Evolutionary conservation across 2,113 vertebrate genomes (phyloP), one percentile per base, ranked within the genome.

Genomic region (Hypocryptadius cinnamomeus): DNA sequence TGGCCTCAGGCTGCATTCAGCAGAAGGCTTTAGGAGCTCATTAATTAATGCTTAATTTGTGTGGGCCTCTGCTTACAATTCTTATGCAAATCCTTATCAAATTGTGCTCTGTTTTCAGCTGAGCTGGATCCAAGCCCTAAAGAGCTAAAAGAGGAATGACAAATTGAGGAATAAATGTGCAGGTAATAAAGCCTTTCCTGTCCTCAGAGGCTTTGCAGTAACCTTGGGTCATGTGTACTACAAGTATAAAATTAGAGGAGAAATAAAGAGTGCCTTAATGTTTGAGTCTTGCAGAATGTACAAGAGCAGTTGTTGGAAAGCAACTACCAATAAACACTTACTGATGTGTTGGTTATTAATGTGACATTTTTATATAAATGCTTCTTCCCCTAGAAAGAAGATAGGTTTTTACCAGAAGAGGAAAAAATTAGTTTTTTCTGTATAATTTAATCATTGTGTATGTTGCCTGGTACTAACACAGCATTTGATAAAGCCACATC

Each of bases 41-140:
- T 97, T 90, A 92, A 94, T 87, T 90, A 83, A 71, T 51, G 66
- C 83, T 79, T 93, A 76, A 95, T 94, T 95, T 94, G 86, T 65
- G 90, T 66, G 37, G 56, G 81, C 65, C 83, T 76, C 74, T 84
- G 80, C 78, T 90, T 82, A 79, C 54, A 79, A 94, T 93, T 89
- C 63, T 89, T 70, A 94, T 51, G 64, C 87, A 93, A 93, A 93
- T 87, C 33, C 48, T 70, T 87, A 72, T 91, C 89, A 79, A 82
- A 90, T 48, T 84, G 31, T 61, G 13, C 72, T 93, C 83, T 79
- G 72, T 39, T 65, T 86, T 89, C 59, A 81, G 73, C 37, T 51
- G 79, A 77, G 80, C 78, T 33, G 64, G 59, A 63, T 81, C 66
- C 65, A 42, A 86, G 80, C 37, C 9, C 51, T 71, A 57, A 93